phyloP scores from a whole-genome alignment of 2,113 vertebrate genomes.

The Sclerurus mexicanus region DNA sequence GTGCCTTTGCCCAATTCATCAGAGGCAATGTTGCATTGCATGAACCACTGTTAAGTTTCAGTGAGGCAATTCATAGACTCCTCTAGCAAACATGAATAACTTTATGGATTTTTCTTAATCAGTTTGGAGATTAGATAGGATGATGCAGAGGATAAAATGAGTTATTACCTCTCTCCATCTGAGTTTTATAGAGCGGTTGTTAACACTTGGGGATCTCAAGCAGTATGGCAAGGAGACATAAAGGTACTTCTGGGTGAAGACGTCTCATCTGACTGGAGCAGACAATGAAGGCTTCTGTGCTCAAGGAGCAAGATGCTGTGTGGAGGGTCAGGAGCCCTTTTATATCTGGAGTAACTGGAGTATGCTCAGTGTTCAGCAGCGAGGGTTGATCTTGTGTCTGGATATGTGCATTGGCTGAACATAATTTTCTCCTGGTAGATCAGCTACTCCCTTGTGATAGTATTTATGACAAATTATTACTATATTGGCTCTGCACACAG shows the following conservation, averaged over 20 bases:
- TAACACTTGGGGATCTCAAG: background rate
- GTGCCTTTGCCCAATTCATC: background rate
- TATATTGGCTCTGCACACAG: background rate
- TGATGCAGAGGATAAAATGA: background rate
- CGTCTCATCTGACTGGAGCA: background rate
- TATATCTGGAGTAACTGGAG: background rate
- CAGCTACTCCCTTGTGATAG: background rate
- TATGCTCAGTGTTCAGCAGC: background rate
- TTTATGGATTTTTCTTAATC: background rate
- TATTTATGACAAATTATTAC: background rate
- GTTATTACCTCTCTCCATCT: rapidly evolving
- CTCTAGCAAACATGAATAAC: background rate
- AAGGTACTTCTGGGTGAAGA: background rate
- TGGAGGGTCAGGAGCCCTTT: background rate
- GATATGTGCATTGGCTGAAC: rapidly evolving
- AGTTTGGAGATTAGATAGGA: background rate
- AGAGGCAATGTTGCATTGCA: background rate
- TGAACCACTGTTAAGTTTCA: background rate
- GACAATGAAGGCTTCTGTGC: background rate
- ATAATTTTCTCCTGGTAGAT: background rate
- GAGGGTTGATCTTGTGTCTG: background rate
- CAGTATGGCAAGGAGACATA: background rate
- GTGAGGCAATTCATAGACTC: background rate
- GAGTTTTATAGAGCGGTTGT: background rate
- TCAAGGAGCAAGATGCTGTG: background rate